phyloP scores from a whole-genome alignment of 2,888 invertebrate species.

The Papilio protenor region DNA sequence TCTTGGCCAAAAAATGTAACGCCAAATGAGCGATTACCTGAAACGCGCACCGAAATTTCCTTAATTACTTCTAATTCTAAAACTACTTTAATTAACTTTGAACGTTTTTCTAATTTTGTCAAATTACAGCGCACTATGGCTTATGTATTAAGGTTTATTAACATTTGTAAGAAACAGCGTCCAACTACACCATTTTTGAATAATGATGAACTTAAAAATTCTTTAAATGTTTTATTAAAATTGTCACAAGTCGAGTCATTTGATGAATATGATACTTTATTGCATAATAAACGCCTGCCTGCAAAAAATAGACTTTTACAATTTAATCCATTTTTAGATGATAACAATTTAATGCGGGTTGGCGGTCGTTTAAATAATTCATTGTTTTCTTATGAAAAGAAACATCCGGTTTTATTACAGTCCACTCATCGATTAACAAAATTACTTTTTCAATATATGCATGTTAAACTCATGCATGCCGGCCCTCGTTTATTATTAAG shows the following conservation, averaged over 20 bases:
- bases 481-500: neutral
- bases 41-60: neutral
- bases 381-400: conserved; percentile 13
- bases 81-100: neutral
- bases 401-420: neutral
- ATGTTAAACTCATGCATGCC: neutral
- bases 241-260: conserved; percentile 2
- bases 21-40: neutral
- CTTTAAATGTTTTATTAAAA: neutral
- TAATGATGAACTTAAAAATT: neutral
- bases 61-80: neutral
- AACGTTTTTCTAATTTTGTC: conserved; percentile 3
- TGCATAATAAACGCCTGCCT: neutral
- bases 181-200: neutral
- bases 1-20: neutral
- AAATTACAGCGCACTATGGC: conserved; percentile 2
- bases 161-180: neutral
- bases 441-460: neutral
- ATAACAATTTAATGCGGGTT: neutral
- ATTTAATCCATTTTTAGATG: neutral
- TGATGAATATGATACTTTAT: neutral
- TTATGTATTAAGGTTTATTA: conserved; percentile 1
- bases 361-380: conserved; percentile 12
- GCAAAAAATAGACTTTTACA: neutral
- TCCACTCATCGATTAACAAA: neutral